Base-by-base conservation (phyloP, 2,113 vertebrate genomes). In the Triplophysa dalaica region DNA sequence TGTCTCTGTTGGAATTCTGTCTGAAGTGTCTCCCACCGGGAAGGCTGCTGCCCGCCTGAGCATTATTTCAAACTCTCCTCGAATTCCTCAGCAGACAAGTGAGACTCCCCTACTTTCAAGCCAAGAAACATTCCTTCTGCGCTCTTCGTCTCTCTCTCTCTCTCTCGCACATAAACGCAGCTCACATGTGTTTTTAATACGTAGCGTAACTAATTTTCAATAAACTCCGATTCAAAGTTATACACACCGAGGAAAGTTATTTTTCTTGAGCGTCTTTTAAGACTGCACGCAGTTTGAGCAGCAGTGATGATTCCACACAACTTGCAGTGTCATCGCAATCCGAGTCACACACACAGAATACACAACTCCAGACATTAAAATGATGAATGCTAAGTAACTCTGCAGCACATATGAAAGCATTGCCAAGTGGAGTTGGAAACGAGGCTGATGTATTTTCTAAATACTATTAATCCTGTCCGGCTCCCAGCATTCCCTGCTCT, bases 391-490 rank as follows among this genome's bases (percentile, higher is more conserved):
- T 83, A 86, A 83, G 87, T 87, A 88, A 88, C 81, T 85, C 62
- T 83, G 68, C 86, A 89, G 87, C 89, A 89, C 89, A 87, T 87
- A 88, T 84, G 77, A 80, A 75, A 81, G 82, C 79, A 26, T 82
- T 90, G 91, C 91, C 90, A 88, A 90, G 88, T 82, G 61, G 84
- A 81, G 62, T 84, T 90, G 89, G 84, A 88, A 83, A 75, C 77
- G 83, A 79, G 86, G 91, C 90, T 85, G 87, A 89, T 87, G 85
- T 80, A 79, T 84, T 91, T 92, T 91, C 91, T 92, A 90, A 90
- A 92, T 87, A 81, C 89, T 89, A 91, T 92, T 90, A 91, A 90
- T 91, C 89, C 90, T 90, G 61, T 24, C 56, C 19, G 41, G 64
- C 81, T 82, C 75, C 78, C 75, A 76, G 81, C 72, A 69, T 85